Base-by-base conservation (phyloP, 2,113 vertebrate genomes). In the Lampris incognitus region DNA sequence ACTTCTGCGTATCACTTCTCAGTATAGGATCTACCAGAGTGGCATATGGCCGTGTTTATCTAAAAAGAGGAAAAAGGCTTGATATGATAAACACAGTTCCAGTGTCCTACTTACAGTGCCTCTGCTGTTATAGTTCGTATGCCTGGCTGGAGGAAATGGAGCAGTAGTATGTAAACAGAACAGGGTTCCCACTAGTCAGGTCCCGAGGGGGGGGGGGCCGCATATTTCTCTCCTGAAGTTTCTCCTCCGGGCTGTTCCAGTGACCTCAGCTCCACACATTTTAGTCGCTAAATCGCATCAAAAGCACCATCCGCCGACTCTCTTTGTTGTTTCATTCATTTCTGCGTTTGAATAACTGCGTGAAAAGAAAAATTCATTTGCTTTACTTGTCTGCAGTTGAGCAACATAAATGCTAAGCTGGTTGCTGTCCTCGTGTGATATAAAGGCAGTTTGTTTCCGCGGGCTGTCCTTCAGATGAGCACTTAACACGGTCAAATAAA, bases 91-190 rank as follows among this genome's bases (percentile, higher is more conserved):
- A 68, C 56, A 50, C 68, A 11, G 4, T 66, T 39, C 3, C 55
- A 42, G 58, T 81, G 88, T 84, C 85, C 85, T 85, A 87, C 84
- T 84, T 89, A 9, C 13, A 51, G 41, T 71, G 50, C 41, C 1
- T 24, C 11, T 37, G 24, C 36, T 58, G 56, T 4, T 7, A 38
- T 66, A 39, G n/a, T 58, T 37, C 24, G 24, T 24, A 24, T 4
- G 39, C 66, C 68, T 44, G 9, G 84, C 74, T 80, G 58, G 73
- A 88, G 87, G 87, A 90, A 88, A 84, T 91, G 79, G 87, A 87
- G 81, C 87, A 90, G 75, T 13, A 40, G 80, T 81, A 1, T 74
- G 77, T 87, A 81, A 87, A 83, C 82, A 81, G 82, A 81, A 76
- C 46, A 81, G 67, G 46, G 64, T 66, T 42, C 37, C 60, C 8